These are phyloP conservation scores for Zaprionus capensis DNA, from an alignment of 1,140 invertebrate species.

Conservation along the genomic window DNA sequence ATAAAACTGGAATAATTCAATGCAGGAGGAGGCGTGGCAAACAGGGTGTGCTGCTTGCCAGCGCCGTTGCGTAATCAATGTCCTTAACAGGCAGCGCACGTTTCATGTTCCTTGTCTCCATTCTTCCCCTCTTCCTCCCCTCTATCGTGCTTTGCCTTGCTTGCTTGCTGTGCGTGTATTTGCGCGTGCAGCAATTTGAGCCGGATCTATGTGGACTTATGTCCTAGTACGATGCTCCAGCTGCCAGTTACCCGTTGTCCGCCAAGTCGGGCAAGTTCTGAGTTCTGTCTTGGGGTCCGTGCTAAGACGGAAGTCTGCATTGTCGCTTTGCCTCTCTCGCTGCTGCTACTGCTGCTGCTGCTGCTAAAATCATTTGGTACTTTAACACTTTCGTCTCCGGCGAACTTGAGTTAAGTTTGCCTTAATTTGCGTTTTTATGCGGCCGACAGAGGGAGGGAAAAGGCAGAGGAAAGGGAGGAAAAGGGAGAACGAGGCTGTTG, in stretches of 20 bases:
- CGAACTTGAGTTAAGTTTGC: conserved; percentile 32
- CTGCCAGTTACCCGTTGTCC: not conserved
- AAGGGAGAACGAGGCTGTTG: not conserved
- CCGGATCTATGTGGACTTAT: conserved; percentile 60
- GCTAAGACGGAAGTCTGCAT: conserved; percentile 36
- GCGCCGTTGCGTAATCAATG: conserved; percentile 75
- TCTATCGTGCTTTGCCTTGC: no score
- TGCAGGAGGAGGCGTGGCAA: conserved; percentile 46
- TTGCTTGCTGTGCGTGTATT: conserved; percentile 21
- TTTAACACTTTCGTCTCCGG: conserved; percentile 68
- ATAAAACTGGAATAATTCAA: conserved; percentile 78
- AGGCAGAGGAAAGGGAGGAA: not conserved
- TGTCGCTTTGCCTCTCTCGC: conserved; percentile 7
- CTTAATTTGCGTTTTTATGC: conserved; percentile 68
- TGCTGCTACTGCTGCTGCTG: conserved; percentile 17
- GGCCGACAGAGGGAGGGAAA: no score
- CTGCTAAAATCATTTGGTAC: conserved; percentile 55
- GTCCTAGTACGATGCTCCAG: conserved; percentile 33
- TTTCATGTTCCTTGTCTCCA: conserved; percentile 73
- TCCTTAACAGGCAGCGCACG: conserved; percentile 74
- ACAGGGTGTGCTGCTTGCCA: not conserved
- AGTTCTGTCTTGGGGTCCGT: conserved; percentile 5
- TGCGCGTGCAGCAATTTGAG: conserved; percentile 66
- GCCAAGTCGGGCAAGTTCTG: not conserved
- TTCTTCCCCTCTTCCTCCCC: not conserved